Base-by-base conservation (phyloP, 1,140 invertebrate species). In the Zaprionus kolodkinae region DNA sequence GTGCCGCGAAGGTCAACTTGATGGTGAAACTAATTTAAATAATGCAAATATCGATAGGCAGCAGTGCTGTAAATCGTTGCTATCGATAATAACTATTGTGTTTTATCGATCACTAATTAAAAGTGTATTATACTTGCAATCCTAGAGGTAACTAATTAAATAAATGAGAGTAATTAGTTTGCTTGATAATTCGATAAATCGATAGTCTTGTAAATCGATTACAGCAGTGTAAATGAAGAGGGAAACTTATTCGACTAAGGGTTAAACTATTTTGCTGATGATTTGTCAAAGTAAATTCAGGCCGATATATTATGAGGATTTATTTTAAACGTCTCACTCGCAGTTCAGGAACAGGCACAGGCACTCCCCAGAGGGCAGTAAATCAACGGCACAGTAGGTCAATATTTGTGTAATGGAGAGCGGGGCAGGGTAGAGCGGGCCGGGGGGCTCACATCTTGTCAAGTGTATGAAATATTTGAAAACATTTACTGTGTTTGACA, bases 401-500 rank as follows among this genome's bases (percentile, higher is more conserved):
- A 74, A 21, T 30, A 13, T 33, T 25, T 35, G 6, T 10, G 7
- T 12, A n/a, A 30, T 4, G 12, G 15, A n/a, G 60, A 10, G 25
- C 13, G 25, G 48, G 56, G 43, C 12, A 71, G 45, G 45, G 21
- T 2, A 21, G 21, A n/a, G 21, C 21, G 2, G 21, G 21, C 10
- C 27, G 1, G 27, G 27, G 55, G 61, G 36, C 61, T 59, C 55
- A 17, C 65, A 71, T 78, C 88, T 87, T 88, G 84, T 80, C 78
- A 88, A 88, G 84, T 89, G 73, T 69, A 78, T 84, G 80, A 88
- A 88, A 87, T 87, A 88, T 88, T 75, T 89, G 70, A 89, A 89
- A 89, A 89, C 84, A 89, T 88, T 88, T 88, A 62, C 77, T 88
- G 85, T 81, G 67, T 88, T 88, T 88, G 84, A 88, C 85, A 88